Base-by-base conservation (phyloP, 2,797 vertebrate species). In the Pantherophis vulpinus region DNA sequence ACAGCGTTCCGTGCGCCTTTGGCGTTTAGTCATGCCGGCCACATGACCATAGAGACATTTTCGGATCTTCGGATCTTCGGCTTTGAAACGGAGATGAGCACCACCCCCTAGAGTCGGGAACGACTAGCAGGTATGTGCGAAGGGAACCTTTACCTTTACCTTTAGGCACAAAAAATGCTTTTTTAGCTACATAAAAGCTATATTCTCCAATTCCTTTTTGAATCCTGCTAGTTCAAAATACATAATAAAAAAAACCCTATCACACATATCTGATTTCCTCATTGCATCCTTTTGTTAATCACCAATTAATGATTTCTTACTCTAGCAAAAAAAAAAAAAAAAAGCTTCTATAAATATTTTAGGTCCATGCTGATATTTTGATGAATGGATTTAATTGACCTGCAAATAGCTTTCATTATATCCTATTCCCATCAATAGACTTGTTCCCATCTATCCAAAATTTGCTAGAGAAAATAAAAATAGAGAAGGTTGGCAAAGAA, bases 321-420 rank as follows among this genome's bases (percentile, higher is more conserved):
- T 94, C 92, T 94, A 91, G 91, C 97, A 96, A 95, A 95, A 87
- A 96, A 87, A 96, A 42, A 42, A 42, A 56, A 95, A 95, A 87
- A 96, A 97, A 97, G 97, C 96, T 97, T 96, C 91, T 96, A 97
- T 98, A 96, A 98, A 98, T 98, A 98, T 98, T 98, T 98, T 96
- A 98, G 96, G 95, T 97, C 97, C 97, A 98, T 98, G 98, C 98
- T 98, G 98, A 97, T 98, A 98, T 97, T 98, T 96, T 97, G 98
- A 98, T 98, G 97, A 97, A 98, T 98, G 97, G 96, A 97, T 98
- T 98, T 98, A 97, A 98, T 97, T 97, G 98, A 98, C 97, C 98
- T 98, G 97, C 98, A 99, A 98, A 98, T 98, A 97, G 96, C 97
- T 96, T 98, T 98, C 97, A 97, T 98, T 97, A 98, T 96, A 95